Evolutionary conservation across 2,888 invertebrate species (phyloP).

Genomic region (Petrophora chlorosata): DNA sequence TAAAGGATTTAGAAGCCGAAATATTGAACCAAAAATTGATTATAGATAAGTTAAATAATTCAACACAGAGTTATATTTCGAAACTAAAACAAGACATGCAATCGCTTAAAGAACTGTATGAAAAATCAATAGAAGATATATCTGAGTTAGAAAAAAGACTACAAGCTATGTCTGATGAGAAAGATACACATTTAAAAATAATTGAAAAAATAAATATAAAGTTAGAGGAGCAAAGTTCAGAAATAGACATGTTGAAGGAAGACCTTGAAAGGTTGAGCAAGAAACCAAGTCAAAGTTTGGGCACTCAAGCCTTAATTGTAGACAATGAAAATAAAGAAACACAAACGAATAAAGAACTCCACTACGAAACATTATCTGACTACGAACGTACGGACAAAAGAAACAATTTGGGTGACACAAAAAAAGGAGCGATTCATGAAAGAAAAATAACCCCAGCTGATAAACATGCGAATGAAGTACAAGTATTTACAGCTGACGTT

Average conservation of each 20-base stretch:
- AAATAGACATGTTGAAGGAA: slow-evolving; percentile 49
- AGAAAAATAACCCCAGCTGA: slow-evolving; percentile 5
- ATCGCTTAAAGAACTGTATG: slow-evolving; percentile 53
- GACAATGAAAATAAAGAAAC: slow-evolving; percentile 30
- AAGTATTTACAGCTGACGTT: slow-evolving; percentile 56
- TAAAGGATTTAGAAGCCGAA: slow-evolving; percentile 65
- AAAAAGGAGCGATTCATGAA: neutral
- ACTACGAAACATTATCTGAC: slow-evolving; percentile 19
- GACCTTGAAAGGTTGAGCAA: slow-evolving; percentile 49
- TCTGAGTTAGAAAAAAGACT: slow-evolving; percentile 51
- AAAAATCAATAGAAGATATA: slow-evolving; percentile 50
- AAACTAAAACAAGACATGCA: slow-evolving; percentile 63
- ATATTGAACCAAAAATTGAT: slow-evolving; percentile 66
- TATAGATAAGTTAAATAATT: slow-evolving; percentile 59
- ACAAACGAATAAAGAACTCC: slow-evolving; percentile 46
- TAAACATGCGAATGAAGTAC: slow-evolving; percentile 54
- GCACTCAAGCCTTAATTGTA: slow-evolving; percentile 38
- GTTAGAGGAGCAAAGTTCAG: slow-evolving; percentile 52
- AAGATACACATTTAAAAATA: slow-evolving; percentile 37
- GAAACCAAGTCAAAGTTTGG: slow-evolving; percentile 37
- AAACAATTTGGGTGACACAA: slow-evolving; percentile 18
- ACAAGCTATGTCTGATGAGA: slow-evolving; percentile 41
- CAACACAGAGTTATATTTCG: slow-evolving; percentile 53
- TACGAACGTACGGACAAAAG: slow-evolving; percentile 10
- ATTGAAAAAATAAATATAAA: slow-evolving; percentile 44